Evolutionary conservation across 1,140 invertebrate genomes (phyloP).

Genomic region (Oreohelix idahoensis): DNA sequence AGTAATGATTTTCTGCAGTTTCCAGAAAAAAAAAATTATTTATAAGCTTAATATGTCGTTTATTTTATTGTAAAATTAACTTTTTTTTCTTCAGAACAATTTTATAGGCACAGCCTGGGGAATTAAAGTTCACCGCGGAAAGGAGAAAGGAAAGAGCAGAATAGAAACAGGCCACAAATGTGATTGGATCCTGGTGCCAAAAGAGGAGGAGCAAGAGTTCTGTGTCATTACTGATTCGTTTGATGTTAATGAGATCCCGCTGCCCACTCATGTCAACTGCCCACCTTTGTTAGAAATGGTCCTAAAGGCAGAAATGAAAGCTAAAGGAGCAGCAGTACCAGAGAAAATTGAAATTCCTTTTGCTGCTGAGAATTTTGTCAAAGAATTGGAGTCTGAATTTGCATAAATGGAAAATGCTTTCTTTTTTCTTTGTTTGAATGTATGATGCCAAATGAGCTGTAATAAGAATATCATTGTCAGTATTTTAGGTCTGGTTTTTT

Average conservation of each 20-base stretch:
- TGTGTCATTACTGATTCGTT: slow-evolving; percentile 6
- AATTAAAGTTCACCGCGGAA: neutral
- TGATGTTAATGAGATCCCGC: neutral
- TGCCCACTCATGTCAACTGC: slow-evolving; percentile 13
- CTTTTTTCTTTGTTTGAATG: neutral
- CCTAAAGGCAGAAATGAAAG: slow-evolving; percentile 6
- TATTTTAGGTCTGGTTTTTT: too few relatives aligned
- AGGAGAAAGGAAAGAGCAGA: neutral
- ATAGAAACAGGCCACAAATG: slow-evolving; percentile 7
- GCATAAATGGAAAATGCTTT: neutral
- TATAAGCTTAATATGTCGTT: too few relatives aligned
- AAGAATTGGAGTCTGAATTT: neutral
- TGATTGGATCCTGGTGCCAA: slow-evolving; percentile 28
- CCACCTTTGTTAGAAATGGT: slow-evolving; percentile 21
- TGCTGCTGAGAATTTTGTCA: neutral
- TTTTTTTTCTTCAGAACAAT: neutral
- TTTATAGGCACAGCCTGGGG: neutral
- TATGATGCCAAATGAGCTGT: neutral
- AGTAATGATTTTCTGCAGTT: too few relatives aligned
- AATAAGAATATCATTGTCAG: too few relatives aligned
- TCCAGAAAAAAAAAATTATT: too few relatives aligned
- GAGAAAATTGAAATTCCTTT: slow-evolving; percentile 24
- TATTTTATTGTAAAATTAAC: too few relatives aligned
- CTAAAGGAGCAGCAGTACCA: neutral
- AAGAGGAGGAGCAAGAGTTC: slow-evolving; percentile 25